phyloP scores from a whole-genome alignment of 2,113 vertebrate genomes.

The Shinisaurus crocodilurus region DNA sequence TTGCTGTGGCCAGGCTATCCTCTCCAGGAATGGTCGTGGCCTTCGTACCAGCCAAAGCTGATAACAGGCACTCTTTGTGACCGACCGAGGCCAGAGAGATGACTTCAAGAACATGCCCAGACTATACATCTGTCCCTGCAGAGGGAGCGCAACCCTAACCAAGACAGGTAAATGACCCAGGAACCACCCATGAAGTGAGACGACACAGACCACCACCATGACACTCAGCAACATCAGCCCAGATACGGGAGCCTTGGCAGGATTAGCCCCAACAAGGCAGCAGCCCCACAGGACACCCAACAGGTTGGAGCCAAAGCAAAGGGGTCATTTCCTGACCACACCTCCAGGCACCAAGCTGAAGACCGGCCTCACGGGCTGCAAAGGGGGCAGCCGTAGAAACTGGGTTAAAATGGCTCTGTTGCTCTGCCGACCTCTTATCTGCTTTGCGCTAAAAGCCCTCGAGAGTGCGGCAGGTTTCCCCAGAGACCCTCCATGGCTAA shows the following conservation, averaged over 20 bases:
- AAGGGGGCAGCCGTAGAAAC: constrained; percentile 70
- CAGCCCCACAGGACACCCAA: background rate
- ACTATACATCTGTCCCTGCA: too few relatives aligned
- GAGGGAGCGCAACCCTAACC: too few relatives aligned
- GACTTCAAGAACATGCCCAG: too few relatives aligned
- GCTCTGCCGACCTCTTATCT: constrained; percentile 75
- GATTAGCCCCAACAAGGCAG: background rate
- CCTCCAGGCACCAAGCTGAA: accelerated
- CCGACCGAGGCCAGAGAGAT: too few relatives aligned
- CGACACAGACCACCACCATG: background rate
- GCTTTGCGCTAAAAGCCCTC: constrained; percentile 80
- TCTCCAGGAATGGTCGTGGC: too few relatives aligned
- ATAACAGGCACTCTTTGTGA: too few relatives aligned
- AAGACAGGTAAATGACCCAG: too few relatives aligned
- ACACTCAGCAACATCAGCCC: background rate
- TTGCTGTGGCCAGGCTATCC: too few relatives aligned
- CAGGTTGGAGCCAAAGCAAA: background rate
- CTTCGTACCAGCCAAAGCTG: too few relatives aligned
- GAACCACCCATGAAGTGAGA: background rate
- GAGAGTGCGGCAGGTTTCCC: constrained; percentile 75
- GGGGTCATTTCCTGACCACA: background rate
- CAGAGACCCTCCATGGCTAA: constrained; percentile 75
- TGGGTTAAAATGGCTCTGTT: constrained; percentile 80
- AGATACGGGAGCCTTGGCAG: background rate
- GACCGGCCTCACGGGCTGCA: constrained; percentile 26